Evolutionary conservation across 2,888 invertebrate species (phyloP).

Genomic region (Drosophila gaucha): DNA sequence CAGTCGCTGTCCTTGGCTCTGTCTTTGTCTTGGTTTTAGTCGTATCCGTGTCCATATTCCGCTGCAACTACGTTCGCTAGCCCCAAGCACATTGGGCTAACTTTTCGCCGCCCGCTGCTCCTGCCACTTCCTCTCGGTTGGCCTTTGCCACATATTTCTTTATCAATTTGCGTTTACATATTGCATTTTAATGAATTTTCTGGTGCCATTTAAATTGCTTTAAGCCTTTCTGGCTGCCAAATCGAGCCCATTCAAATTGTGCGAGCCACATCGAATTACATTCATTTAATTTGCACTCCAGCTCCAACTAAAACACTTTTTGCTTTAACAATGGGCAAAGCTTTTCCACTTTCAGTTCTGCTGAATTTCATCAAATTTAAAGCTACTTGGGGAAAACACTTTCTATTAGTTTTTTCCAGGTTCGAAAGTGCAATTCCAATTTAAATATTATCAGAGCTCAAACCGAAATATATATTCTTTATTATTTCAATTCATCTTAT

Average conservation of each 20-base stretch:
- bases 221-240: constrained; percentile 47
- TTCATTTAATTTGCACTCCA: no score
- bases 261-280: not conserved
- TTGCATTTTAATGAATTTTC: constrained; percentile 69
- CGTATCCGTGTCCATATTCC: constrained; percentile 43
- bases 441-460: not conserved
- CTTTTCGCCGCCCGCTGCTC: not conserved
- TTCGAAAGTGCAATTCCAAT: not conserved
- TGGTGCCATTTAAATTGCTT: constrained; percentile 28
- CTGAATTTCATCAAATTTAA: not conserved
- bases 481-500: no score
- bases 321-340: not conserved
- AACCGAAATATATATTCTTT: not conserved
- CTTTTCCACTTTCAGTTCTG: not conserved
- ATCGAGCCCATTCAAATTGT: constrained; percentile 19
- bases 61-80: constrained; percentile 61
- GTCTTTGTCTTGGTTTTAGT: constrained; percentile 4
- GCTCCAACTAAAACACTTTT: no score
- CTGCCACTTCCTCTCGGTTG: not conserved
- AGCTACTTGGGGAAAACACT: not conserved
- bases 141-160: constrained; percentile 46
- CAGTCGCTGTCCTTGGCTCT: not conserved
- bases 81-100: constrained; percentile 46
- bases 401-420: not conserved
- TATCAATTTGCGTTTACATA: constrained; percentile 60